phyloP scores from a whole-genome alignment of 2,888 invertebrate species.

The Dryococelus australis region DNA sequence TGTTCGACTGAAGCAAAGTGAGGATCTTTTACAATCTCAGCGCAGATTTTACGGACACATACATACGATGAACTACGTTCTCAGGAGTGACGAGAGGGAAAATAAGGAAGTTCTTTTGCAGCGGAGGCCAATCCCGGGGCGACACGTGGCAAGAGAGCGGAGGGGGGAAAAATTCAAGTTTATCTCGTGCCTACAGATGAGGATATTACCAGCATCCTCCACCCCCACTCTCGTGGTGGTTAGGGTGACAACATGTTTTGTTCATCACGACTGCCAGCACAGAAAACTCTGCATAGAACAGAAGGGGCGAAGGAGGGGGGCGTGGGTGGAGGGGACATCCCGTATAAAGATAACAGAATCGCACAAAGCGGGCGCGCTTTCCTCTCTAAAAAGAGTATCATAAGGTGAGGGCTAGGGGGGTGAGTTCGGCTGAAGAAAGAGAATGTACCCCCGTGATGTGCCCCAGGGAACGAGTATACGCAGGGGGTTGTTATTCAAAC shows the following conservation, averaged over 20 bases:
- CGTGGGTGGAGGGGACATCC: background rate
- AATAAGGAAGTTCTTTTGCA: no score
- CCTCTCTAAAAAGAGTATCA: background rate
- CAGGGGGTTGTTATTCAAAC: conserved; percentile 1
- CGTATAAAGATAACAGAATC: conserved; percentile 1
- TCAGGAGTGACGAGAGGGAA: no score
- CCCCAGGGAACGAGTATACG: background rate
- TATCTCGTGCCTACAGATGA: conserved; percentile 1
- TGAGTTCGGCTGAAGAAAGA: background rate
- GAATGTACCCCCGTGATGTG: background rate
- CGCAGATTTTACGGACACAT: no score
- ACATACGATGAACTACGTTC: no score
- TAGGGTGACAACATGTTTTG: conserved; percentile 8
- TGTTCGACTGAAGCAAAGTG: no score
- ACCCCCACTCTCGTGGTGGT: background rate
- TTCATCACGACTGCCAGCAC: background rate
- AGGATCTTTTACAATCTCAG: no score
- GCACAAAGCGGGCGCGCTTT: background rate
- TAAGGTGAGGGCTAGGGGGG: background rate
- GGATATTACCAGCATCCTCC: background rate
- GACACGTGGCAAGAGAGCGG: background rate
- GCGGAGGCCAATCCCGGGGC: background rate
- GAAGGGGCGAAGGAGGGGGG: background rate
- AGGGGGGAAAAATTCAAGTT: background rate
- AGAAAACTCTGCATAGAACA: background rate